phyloP scores from a whole-genome alignment of 30 jellyfish, hydroid and myxozoan genomes.

The Turritopsis dohrnii region DNA sequence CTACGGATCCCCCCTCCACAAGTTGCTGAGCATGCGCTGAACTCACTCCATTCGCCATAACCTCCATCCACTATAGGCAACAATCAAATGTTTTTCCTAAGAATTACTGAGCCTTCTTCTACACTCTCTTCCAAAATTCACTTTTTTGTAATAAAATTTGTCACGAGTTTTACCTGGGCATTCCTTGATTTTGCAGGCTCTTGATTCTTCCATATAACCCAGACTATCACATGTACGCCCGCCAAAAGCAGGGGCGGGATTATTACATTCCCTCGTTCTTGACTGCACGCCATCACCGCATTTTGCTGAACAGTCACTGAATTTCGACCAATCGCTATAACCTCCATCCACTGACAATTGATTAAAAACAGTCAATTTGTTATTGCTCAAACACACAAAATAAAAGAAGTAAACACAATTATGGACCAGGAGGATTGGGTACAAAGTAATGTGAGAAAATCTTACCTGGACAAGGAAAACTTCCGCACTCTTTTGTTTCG shows the following conservation, averaged over 20 bases:
- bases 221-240: conserved; percentile 27
- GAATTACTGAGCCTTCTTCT: too few relatives aligned
- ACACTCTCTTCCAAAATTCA: too few relatives aligned
- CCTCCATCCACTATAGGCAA: conserved; percentile 13
- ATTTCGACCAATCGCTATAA: conserved; percentile 10
- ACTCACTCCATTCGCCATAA: conserved; percentile 1
- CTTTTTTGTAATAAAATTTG: too few relatives aligned
- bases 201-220: conserved; percentile 7
- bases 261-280: conserved; percentile 9
- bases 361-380: neutral
- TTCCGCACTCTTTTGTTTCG: neutral
- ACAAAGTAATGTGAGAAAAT: neutral
- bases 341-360: conserved; percentile 3
- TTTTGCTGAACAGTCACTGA: conserved; percentile 7
- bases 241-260: conserved; percentile 23
- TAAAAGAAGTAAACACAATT: neutral
- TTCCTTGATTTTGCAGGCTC: conserved; percentile 26
- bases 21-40: conserved; percentile 10
- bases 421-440: neutral
- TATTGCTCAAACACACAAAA: neutral
- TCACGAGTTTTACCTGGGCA: conserved; percentile 34
- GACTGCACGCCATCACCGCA: conserved; percentile 10
- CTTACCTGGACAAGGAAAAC: neutral
- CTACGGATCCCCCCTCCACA: conserved; percentile 18
- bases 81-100: neutral